Percentiles rank a stretch among this genome's conserved stretches.
These are phyloP conservation scores for Poecilia picta DNA, from an alignment of 2,797 vertebrate species.

Conservation along the genomic window DNA sequence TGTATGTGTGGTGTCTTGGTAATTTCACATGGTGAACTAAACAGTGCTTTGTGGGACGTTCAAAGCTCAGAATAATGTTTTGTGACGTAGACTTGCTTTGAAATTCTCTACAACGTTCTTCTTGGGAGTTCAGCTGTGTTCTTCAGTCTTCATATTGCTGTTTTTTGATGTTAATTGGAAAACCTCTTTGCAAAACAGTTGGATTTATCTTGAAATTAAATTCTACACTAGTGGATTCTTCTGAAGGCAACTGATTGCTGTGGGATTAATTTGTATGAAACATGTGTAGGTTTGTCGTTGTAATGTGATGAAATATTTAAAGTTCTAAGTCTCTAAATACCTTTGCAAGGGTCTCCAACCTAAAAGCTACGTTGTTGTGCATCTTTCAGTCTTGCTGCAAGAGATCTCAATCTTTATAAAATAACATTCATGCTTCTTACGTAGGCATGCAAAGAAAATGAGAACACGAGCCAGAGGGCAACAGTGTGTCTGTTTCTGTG, in stretches of 20 bases:
- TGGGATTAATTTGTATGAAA: neutral
- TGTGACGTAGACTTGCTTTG: too few species aligned
- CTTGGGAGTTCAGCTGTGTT: neutral
- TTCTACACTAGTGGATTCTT: neutral
- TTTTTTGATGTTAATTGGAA: neutral
- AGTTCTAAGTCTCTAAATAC: neutral
- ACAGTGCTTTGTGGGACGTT: neutral
- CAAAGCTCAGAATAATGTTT: too few species aligned
- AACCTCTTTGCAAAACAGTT: neutral
- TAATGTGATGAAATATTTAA: neutral
- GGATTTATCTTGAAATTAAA: neutral
- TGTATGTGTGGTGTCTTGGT: neutral
- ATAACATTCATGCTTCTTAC: slow-evolving; percentile 3
- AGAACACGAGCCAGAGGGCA: slow-evolving; percentile 32
- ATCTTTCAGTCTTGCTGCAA: slow-evolving; percentile 32
- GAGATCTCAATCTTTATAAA: slow-evolving; percentile 29
- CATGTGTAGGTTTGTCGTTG: neutral
- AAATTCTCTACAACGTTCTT: too few species aligned
- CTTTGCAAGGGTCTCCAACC: neutral
- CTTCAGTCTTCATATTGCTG: neutral
- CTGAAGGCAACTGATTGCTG: neutral
- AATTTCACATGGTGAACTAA: neutral
- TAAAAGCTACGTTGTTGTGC: slow-evolving; percentile 4
- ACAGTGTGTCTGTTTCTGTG: slow-evolving; percentile 10
- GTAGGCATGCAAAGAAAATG: slow-evolving; percentile 5